These are phyloP conservation scores for cattle (Bos taurus) DNA, from an alignment of 2,113 vertebrate species.

Conservation along the genomic window ARS-UCD2.0 NC_037334.1:107342501-107343000, in stretches of 20 bases:
- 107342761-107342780: not conserved
- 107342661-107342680: conserved; percentile 55
- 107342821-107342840: not conserved
- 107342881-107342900: not conserved
- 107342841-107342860: not conserved
- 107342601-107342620: not conserved
- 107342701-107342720: not conserved
- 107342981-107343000: not conserved
- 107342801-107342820: not conserved
- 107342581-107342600: conserved; percentile 14
- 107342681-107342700: not conserved
- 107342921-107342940: not conserved
- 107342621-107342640: not conserved
- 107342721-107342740: not conserved
- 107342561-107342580: not conserved
- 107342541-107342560: not conserved
- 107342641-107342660: conserved; percentile 20
- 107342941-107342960: not conserved
- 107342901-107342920: not conserved
- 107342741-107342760: not conserved
- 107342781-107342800: not conserved
- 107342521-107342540: not conserved
- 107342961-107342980: not conserved
- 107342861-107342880: not conserved
- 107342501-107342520: conserved; percentile 11